Evolutionary conservation across 2,888 invertebrate genomes (phyloP).

Genomic region (Lepidochrysops patricia): DNA sequence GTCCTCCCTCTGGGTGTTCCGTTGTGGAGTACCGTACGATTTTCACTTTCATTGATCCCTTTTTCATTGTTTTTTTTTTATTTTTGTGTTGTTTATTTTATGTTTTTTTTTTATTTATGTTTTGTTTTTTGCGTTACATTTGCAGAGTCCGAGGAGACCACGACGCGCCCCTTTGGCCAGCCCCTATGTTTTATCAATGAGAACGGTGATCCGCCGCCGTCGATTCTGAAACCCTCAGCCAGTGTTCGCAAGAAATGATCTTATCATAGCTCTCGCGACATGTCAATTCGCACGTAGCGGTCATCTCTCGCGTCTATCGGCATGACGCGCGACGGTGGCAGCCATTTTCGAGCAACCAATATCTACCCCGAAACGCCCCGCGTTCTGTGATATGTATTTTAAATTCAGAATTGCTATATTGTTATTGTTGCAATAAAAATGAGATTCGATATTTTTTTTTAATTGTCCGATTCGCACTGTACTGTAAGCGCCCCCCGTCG

Average conservation of each 20-base stretch:
- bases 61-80: constrained; percentile 29
- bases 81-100: constrained; percentile 31
- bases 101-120: constrained; percentile 32
- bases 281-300: constrained; percentile 21
- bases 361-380: constrained; percentile 70
- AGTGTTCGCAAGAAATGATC: constrained; percentile 71
- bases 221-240: constrained; percentile 67
- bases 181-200: constrained; percentile 81
- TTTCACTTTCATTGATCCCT: constrained; percentile 21
- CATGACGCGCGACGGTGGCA: constrained; percentile 40
- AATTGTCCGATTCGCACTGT: constrained; percentile 42
- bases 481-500: constrained; percentile 40
- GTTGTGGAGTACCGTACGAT: constrained; percentile 32
- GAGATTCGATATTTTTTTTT: constrained; percentile 51
- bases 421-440: constrained; percentile 73
- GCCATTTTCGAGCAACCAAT: constrained; percentile 47
- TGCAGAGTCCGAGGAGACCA: constrained; percentile 73
- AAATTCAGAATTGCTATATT: constrained; percentile 27
- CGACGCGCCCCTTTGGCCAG: constrained; percentile 84
- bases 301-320: constrained; percentile 45
- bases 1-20: constrained; percentile 46
- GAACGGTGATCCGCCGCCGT: constrained; percentile 70
- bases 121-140: constrained; percentile 52
- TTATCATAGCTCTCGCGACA: constrained; percentile 7
- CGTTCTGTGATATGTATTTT: constrained; percentile 70